Conservation (phyloP, 2,797 vertebrate genomes). For the Linurgus olivaceus region DNA sequence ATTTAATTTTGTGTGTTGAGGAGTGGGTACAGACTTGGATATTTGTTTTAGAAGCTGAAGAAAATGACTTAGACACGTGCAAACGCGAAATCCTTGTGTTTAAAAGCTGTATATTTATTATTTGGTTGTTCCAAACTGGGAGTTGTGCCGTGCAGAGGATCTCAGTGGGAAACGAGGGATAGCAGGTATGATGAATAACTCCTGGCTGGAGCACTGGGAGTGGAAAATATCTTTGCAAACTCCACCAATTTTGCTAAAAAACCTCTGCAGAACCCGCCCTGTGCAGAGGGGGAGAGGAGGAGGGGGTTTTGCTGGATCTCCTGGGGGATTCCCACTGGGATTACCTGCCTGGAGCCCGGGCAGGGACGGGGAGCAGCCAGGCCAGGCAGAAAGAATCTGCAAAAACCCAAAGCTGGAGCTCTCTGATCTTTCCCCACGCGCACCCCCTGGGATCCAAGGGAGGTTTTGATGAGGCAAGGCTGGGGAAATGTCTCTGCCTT, state of each 20-base stretch:
- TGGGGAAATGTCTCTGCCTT: background rate
- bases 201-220: background rate
- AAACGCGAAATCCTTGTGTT: background rate
- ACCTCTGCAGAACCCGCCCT: background rate
- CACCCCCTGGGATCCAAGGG: background rate
- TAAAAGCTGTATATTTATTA: background rate
- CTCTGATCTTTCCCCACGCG: background rate
- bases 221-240: background rate
- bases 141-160: background rate
- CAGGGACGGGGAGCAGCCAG: background rate
- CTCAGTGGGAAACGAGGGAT: background rate
- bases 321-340: background rate
- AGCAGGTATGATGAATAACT: background rate
- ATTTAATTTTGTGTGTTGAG: background rate
- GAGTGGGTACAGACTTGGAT: background rate
- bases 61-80: background rate
- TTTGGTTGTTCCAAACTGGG: background rate
- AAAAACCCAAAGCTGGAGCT: background rate
- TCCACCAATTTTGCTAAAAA: background rate
- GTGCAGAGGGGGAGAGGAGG: background rate
- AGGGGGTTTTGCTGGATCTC: background rate
- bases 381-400: conserved; percentile 7
- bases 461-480: background rate
- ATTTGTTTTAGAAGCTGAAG: background rate
- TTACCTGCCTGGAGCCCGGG: background rate